phyloP scores from a whole-genome alignment of 35 echinoderm and acorn worm species.

The Diadema setosum region DNA sequence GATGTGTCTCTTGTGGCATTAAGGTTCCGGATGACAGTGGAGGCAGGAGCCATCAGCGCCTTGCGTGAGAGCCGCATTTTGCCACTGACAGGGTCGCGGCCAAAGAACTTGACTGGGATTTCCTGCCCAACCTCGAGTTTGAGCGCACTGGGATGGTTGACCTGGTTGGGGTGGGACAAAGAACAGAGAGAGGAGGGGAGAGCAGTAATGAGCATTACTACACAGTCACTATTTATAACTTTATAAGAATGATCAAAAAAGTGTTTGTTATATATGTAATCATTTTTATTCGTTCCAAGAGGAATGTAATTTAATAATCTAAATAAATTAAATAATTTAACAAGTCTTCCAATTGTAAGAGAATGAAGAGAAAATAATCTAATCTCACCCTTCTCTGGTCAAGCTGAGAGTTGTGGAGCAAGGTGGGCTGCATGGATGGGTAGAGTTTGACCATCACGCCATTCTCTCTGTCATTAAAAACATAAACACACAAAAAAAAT shows the following conservation, averaged over 20 bases:
- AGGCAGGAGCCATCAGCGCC: conserved; percentile 87
- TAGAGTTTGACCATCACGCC: conserved; percentile 93
- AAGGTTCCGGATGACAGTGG: conserved; percentile 73
- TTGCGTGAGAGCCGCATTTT: conserved; percentile 92
- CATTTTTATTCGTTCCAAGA: too few relatives aligned
- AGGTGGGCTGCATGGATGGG: conserved; percentile 89
- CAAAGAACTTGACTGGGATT: conserved; percentile 93
- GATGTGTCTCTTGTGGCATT: conserved; percentile 16
- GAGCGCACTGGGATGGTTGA: conserved; percentile 86
- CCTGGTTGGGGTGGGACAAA: conserved; percentile 7
- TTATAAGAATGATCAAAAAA: background rate
- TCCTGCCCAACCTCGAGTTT: conserved; percentile 85
- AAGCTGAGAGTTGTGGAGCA: conserved; percentile 90
- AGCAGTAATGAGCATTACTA: too few relatives aligned
- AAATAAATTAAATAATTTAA: too few relatives aligned
- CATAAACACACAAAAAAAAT: background rate
- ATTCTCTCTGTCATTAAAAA: conserved; percentile 29
- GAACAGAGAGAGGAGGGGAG: too few relatives aligned
- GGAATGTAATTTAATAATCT: too few relatives aligned
- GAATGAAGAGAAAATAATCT: too few relatives aligned
- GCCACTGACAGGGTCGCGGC: conserved; percentile 90
- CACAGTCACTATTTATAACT: too few relatives aligned
- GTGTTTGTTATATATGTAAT: background rate
- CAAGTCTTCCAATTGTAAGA: too few relatives aligned
- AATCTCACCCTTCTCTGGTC: conserved; percentile 95